Evolutionary conservation across 1,140 invertebrate genomes (phyloP), one percentile per base, ranked within the genome.

Genomic region (Brachionus rubens): DNA sequence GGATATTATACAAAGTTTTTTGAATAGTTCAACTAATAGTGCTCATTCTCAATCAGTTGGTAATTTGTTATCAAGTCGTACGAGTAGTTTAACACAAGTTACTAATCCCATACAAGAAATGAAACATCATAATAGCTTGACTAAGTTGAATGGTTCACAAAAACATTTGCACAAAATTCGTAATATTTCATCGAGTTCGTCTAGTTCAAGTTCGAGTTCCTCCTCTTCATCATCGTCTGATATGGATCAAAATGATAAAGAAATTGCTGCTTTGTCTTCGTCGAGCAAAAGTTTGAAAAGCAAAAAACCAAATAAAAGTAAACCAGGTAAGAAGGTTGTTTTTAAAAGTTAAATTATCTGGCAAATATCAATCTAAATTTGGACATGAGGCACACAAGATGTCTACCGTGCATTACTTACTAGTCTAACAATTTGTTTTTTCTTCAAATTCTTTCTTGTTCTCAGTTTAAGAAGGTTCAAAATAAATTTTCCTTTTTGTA

Each of bases 41-140:
- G 54, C 30, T 3, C 54, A 10, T 28, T 62, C 56, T 7, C 56
- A 41, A 24, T 41, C 36, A 2, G 30, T 41, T 7, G 43, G 36
- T 36, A 59, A 65, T 65, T 28, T 65, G 9, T n/a, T 65, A 30
- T 72, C 68, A 12, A 50, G 46, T 26, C 12, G 68, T 77, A 81
- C 81, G 3, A 82, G 81, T 77, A 82, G 80, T 76, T 82, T 83
- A 54, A 83, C 82, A 10, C 80, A 83, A 47, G 83, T 84, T 21
- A 82, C 83, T 12, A 80, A 80, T 21, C 78, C 79, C 16, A 81
- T 82, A 3, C 80, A 81, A 41, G 43, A 26, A 47, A 21, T 50
- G 46, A 67, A 41, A 48, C 77, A 24, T 2, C 19, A 50, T 21
- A 40, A 62, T 46, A 75, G 52, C 36, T 72, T 21, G 46, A 72